Evolutionary conservation across 2,797 vertebrate species (phyloP), one percentile per base, ranked within the genome.

Genomic region (Artibeus jamaicensis): DNA sequence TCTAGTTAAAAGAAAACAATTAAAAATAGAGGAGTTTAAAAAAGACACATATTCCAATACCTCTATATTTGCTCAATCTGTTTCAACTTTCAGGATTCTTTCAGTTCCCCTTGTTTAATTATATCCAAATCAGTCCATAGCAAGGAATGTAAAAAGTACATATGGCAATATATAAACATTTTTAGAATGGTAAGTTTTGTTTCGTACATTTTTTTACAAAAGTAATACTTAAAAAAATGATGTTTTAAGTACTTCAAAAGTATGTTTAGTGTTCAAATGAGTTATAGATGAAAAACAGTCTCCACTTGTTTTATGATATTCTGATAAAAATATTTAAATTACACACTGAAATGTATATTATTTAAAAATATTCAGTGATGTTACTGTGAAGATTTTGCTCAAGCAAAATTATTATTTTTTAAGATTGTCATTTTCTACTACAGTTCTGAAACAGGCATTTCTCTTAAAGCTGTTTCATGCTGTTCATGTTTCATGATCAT

Each of bases 401-500:
- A 70, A 26, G 3, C 0, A 92, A 68, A 73, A 85, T 70, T 74
- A 88, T n/a, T 70, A 76, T 19, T 92, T 92, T 84, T 82, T 73
- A 73, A 74, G 11, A 37, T 71, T 84, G 68, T 37, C 16, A 57
- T 57, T 95, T 85, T 82, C 26, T 42, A 48, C 2, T 18, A 73
- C 29, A 22, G 0, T 93, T 87, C 9, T 78, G 6, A 78, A 34
- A 16, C 76, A 46, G 46, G 26, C 3, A 34, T 94, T 82, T 68
- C 7, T 68, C 16, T 89, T 93, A 83, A 78, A 57, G 5, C 5
- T 92, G 1, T 70, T 76, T 86, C 86, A 91, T 82, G 3, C 9
- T 93, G 21, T 86, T 59, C 65, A 34, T 67, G 71, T 84, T 97
- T 86, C 19, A 93, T 82, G 6, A 67, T 84, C 21, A 81, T 71